A percentile compares a stretch with the other conserved stretches of the same genome.
Conservation (phyloP, 2,113 vertebrate genomes). For the Ranitomeya variabilis region DNA sequence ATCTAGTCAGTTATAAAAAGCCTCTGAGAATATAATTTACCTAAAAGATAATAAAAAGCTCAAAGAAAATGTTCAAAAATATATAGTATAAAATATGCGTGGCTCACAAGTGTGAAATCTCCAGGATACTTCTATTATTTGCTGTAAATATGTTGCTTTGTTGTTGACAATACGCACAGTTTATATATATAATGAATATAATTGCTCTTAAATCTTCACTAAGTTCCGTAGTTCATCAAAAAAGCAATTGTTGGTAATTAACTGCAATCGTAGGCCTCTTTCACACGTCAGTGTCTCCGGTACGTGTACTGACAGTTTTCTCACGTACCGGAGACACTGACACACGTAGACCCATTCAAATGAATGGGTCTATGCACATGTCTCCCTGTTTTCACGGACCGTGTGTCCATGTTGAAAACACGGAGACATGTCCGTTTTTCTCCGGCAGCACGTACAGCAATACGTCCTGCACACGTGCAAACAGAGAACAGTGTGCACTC, state of each 20-base stretch:
- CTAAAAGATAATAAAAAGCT: slow-evolving; percentile 3
- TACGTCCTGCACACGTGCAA: too few species aligned
- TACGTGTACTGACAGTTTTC: too few species aligned
- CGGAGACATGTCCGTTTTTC: too few species aligned
- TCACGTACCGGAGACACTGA: too few species aligned
- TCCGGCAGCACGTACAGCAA: too few species aligned
- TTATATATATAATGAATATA: slow-evolving; percentile 22
- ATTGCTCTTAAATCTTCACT: slow-evolving; percentile 19
- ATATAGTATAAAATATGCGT: slow-evolving; percentile 11
- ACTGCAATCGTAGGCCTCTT: too few species aligned
- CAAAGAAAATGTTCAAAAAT: slow-evolving; percentile 28
- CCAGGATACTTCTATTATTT: slow-evolving; percentile 15
- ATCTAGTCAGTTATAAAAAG: slow-evolving; percentile 21
- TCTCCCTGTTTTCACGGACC: too few species aligned
- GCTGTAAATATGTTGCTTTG: slow-evolving; percentile 42
- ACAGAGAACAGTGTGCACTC: too few species aligned
- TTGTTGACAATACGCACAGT: not conserved
- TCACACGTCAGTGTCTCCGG: too few species aligned
- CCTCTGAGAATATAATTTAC: slow-evolving; percentile 22
- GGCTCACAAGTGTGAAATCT: slow-evolving; percentile 30
- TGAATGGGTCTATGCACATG: too few species aligned
- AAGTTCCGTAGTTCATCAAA: slow-evolving; percentile 46
- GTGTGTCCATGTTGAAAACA: too few species aligned
- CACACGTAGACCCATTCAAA: too few species aligned
- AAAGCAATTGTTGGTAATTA: slow-evolving; percentile 5